phyloP scores from a whole-genome alignment of 64 coral and sea anemone species.

The Acropora yongei region DNA sequence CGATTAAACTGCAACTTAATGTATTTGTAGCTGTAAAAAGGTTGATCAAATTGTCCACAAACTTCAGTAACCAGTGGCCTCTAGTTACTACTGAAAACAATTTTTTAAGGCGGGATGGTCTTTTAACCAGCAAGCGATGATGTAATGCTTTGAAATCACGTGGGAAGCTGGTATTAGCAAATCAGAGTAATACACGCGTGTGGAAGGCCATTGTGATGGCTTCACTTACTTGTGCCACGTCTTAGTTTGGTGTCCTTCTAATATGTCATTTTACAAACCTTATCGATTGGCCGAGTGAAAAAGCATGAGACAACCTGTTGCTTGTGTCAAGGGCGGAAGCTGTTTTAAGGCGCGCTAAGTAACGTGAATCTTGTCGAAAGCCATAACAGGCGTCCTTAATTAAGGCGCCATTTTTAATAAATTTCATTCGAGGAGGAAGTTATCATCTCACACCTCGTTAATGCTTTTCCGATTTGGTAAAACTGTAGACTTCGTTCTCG shows the following conservation, averaged over 20 bases:
- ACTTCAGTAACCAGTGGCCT: background rate
- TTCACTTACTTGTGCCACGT: slow-evolving; percentile 8
- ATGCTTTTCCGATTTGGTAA: too few species aligned
- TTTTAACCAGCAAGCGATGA: slow-evolving; percentile 6
- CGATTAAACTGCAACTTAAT: too few species aligned
- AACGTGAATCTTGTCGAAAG: background rate
- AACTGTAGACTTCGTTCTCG: too few species aligned
- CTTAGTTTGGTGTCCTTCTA: background rate
- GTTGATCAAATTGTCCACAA: background rate
- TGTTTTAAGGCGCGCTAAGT: background rate
- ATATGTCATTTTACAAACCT: slow-evolving; percentile 22
- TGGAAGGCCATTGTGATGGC: background rate
- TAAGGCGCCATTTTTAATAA: too few species aligned
- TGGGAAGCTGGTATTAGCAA: slow-evolving; percentile 42
- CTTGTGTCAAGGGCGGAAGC: background rate
- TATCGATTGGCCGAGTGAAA: slow-evolving; percentile 9
- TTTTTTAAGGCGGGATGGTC: background rate
- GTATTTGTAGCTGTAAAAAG: background rate
- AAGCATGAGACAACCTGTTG: slow-evolving; percentile 21
- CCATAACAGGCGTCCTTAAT: background rate
- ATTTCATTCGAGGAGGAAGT: background rate
- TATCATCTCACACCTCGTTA: background rate
- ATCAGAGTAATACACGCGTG: slow-evolving; percentile 41
- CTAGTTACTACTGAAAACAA: background rate
- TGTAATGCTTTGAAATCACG: background rate